These are phyloP conservation scores for Bolborhynchus lineola DNA, from an alignment of 2,113 vertebrate species.

Conservation along the genomic window DNA sequence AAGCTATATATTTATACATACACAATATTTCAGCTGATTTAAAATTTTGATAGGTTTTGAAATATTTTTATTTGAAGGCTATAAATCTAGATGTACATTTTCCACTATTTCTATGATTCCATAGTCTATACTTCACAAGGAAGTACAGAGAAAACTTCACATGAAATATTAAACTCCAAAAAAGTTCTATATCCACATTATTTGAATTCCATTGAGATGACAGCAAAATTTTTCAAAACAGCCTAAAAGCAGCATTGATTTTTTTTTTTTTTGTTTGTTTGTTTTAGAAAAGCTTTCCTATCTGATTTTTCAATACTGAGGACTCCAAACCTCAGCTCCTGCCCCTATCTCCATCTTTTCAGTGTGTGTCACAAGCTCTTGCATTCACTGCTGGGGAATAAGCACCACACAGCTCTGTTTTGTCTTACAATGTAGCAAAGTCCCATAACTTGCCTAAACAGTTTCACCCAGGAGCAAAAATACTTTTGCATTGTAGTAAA, in stretches of 20 bases:
- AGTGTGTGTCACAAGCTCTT: background rate
- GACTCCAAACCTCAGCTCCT: background rate
- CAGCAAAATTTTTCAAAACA: background rate
- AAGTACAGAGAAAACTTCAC: background rate
- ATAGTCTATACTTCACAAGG: background rate
- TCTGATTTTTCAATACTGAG: background rate
- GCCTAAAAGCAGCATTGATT: background rate
- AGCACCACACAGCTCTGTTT: background rate
- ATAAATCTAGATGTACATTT: background rate
- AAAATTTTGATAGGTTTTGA: background rate
- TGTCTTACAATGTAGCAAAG: background rate
- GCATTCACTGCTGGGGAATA: background rate
- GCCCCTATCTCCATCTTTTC: rapidly evolving
- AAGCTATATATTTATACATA: background rate
- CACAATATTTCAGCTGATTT: background rate
- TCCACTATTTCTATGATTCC: background rate
- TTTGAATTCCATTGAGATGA: background rate
- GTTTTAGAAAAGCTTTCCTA: background rate
- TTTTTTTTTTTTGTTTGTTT: background rate
- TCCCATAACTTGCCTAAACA: background rate
- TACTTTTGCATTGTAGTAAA: background rate
- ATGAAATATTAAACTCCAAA: background rate
- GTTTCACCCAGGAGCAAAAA: background rate
- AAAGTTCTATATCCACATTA: background rate
- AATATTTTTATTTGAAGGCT: background rate